Base-by-base conservation (phyloP, 2,888 invertebrate species). In the Eremobia ochroleuca region DNA sequence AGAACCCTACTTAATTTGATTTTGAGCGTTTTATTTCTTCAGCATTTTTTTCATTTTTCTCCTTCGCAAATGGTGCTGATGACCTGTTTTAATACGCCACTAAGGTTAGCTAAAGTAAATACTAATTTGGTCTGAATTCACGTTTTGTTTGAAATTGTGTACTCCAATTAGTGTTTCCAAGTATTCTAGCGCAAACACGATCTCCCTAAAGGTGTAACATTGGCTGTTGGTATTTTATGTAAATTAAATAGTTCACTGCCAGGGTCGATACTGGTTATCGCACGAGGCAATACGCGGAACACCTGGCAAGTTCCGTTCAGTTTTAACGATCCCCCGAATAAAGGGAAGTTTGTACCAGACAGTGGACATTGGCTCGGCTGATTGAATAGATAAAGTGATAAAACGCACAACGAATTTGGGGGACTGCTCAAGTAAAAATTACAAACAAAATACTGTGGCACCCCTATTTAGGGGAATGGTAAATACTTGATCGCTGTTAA, bases 381-480 rank as follows among this genome's bases (percentile, higher is more conserved):
- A 87, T 85, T 81, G 73, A 83, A 82, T 73, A 87, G 88, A 88
- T 88, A 89, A 52, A 73, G 75, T 46, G 61, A 74, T 77, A 82
- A 89, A 78, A 83, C 55, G 59, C 74, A 40, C 66, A 70, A 82
- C 65, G 66, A 77, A 80, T 82, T 87, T 66, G 46, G 83, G 85
- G 81, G 78, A 69, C 66, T 49, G 55, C 31, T 68, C 62, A 80
- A 73, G 61, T 68, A 66, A 85, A 77, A 82, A 82, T 70, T 75
- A 85, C 73, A 55, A 81, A 87, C 74, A 84, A 82, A 85, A 80
- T 77, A 76, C 46, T 59, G 62, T 64, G n/a, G 31, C 79, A 58
- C 72, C 85, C 85, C 66, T 75, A 74, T 73, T 77, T 75, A 64
- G 78, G 82, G 76, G 82, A 72, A 68, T 21, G 55, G 68, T 80